Evolutionary conservation across 2,797 vertebrate species (phyloP).

Genomic region (Orientallactaga sibirica): DNA sequence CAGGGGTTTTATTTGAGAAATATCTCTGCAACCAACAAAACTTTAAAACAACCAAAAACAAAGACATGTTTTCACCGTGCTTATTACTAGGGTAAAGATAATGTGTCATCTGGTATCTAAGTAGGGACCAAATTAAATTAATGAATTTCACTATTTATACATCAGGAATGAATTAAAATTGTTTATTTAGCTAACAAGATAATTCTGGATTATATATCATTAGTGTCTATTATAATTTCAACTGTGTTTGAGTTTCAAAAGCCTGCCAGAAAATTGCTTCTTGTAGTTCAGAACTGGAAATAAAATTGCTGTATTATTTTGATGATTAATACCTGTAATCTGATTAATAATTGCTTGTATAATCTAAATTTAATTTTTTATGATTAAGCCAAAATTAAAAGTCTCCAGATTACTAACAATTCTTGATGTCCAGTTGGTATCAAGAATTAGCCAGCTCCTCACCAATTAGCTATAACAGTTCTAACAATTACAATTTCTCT

Average conservation of each 20-base stretch:
- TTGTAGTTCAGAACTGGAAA: conserved; percentile 26
- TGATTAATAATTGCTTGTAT: conserved; percentile 30
- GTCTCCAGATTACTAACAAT: conserved; percentile 19
- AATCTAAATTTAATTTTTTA: conserved; percentile 45
- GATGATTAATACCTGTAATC: not conserved
- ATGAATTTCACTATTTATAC: conserved; percentile 44
- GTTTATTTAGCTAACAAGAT: conserved; percentile 61
- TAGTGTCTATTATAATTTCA: conserved; percentile 64
- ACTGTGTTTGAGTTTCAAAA: conserved; percentile 61
- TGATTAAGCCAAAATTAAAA: conserved; percentile 55
- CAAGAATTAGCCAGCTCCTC: not conserved
- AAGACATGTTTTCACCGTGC: conserved; percentile 18
- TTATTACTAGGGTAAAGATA: conserved; percentile 34
- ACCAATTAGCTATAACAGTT: not conserved
- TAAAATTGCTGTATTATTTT: conserved; percentile 2
- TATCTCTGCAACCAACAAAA: not conserved
- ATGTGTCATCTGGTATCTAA: conserved; percentile 51
- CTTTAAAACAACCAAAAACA: not conserved
- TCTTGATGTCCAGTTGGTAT: not conserved
- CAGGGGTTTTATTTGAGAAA: not conserved
- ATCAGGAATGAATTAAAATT: conserved; percentile 49
- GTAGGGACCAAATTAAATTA: conserved; percentile 29
- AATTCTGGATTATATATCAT: conserved; percentile 38
- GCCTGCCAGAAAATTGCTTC: conserved; percentile 15
- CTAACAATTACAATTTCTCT: conserved; percentile 5